phyloP scores from a whole-genome alignment of 2,113 vertebrate genomes.

The Psittacus erithacus region DNA sequence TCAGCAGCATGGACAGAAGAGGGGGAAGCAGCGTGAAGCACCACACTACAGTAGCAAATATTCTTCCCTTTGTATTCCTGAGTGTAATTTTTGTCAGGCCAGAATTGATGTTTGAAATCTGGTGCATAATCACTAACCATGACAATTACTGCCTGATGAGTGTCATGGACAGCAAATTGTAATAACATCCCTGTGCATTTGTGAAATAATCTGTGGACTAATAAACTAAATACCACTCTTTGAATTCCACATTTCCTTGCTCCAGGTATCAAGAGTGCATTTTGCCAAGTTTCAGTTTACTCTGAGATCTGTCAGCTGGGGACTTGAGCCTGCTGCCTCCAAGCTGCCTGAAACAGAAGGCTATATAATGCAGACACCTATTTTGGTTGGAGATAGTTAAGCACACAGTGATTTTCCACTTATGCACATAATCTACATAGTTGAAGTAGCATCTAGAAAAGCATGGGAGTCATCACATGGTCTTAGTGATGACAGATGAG shows the following conservation, averaged over 20 bases:
- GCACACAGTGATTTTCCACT: neutral
- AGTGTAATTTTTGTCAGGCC: neutral
- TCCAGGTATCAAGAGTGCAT: neutral
- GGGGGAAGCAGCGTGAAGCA: neutral
- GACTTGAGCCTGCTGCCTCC: neutral
- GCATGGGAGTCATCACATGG: fast-evolving
- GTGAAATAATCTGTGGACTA: slow-evolving; percentile 53
- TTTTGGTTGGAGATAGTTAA: neutral
- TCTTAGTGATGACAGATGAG: neutral
- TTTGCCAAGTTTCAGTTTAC: slow-evolving; percentile 18
- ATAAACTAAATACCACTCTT: slow-evolving; percentile 32
- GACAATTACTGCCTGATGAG: neutral
- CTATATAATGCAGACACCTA: neutral
- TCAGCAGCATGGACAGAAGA: neutral
- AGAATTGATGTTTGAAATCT: neutral
- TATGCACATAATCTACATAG: neutral
- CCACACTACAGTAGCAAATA: neutral
- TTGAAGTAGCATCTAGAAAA: neutral
- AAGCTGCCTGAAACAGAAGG: neutral
- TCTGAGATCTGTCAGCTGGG: neutral
- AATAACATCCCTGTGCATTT: slow-evolving; percentile 43
- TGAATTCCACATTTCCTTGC: slow-evolving; percentile 24
- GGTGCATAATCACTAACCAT: neutral
- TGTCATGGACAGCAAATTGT: neutral
- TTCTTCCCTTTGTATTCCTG: neutral